Conservation (phyloP, 2,888 invertebrate genomes). For the Sphaerophoria taeniata region DNA sequence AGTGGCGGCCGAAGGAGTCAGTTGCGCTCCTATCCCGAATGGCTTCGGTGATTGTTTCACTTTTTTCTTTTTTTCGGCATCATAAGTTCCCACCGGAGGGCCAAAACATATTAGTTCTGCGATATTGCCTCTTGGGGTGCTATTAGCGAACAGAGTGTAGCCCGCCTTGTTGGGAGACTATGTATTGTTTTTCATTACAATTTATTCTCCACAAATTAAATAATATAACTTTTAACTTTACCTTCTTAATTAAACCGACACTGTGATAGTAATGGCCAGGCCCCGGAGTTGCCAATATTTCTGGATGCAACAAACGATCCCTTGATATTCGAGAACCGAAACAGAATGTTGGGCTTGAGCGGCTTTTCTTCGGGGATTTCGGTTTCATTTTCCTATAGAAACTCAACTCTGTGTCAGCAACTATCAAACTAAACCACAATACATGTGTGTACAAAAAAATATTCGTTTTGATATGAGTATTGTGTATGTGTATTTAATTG, state of each 20-base stretch:
- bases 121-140: constrained; percentile 76
- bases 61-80: constrained; percentile 67
- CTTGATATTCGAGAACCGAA: constrained; percentile 55
- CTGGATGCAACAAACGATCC: background rate
- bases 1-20: constrained; percentile 9
- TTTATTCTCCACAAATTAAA: background rate
- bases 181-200: background rate
- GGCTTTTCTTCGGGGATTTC: background rate
- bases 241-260: constrained; percentile 77
- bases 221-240: too few species aligned
- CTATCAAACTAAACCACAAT: constrained; percentile 32
- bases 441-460: background rate
- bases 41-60: constrained; percentile 75
- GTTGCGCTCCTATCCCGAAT: constrained; percentile 76
- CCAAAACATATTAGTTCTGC: background rate
- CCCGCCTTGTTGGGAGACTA: constrained; percentile 80
- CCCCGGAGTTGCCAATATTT: constrained; percentile 75
- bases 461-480: background rate
- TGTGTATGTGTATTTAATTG: background rate
- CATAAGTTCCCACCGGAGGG: constrained; percentile 79
- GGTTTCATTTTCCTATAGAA: background rate
- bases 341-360: constrained; percentile 16
- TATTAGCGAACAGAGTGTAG: constrained; percentile 79
- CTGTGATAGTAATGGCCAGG: constrained; percentile 77
- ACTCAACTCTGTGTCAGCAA: constrained; percentile 34